Conservation (phyloP, 1,140 invertebrate genomes). For the Aphaenogaster rudis region DNA sequence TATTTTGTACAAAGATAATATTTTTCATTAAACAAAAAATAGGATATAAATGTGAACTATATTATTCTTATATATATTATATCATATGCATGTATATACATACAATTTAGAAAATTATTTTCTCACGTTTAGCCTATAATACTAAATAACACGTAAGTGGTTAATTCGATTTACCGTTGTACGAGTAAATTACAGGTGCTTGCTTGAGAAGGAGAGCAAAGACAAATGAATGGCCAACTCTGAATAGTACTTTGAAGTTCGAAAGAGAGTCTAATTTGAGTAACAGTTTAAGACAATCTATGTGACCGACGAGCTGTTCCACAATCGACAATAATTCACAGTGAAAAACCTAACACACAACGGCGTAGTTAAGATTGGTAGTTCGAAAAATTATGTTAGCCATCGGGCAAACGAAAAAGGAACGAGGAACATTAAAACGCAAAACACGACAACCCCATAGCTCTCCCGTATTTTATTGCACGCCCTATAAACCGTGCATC, state of each 20-base stretch:
- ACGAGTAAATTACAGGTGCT: neutral
- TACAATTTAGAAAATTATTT: neutral
- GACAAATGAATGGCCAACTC: constrained; percentile 17
- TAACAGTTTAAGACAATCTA: constrained; percentile 13
- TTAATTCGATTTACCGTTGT: neutral
- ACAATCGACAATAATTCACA: neutral
- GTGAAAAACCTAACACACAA: constrained; percentile 8
- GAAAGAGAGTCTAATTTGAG: constrained; percentile 12
- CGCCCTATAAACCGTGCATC: neutral
- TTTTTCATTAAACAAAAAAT: neutral
- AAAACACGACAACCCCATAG: neutral
- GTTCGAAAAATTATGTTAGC: constrained; percentile 3
- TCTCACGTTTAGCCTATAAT: neutral
- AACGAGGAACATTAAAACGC: constrained; percentile 13
- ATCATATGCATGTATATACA: neutral
- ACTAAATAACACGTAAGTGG: neutral
- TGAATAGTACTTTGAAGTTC: constrained; percentile 8
- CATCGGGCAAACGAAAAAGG: neutral
- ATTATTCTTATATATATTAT: neutral
- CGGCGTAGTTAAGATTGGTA: neutral
- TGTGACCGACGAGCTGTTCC: neutral
- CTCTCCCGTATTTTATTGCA: constrained; percentile 3
- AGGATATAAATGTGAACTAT: neutral
- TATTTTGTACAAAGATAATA: neutral
- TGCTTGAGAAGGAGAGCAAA: neutral